phyloP scores from a whole-genome alignment of 2,888 invertebrate genomes.

The Luffia ferchaultella region DNA sequence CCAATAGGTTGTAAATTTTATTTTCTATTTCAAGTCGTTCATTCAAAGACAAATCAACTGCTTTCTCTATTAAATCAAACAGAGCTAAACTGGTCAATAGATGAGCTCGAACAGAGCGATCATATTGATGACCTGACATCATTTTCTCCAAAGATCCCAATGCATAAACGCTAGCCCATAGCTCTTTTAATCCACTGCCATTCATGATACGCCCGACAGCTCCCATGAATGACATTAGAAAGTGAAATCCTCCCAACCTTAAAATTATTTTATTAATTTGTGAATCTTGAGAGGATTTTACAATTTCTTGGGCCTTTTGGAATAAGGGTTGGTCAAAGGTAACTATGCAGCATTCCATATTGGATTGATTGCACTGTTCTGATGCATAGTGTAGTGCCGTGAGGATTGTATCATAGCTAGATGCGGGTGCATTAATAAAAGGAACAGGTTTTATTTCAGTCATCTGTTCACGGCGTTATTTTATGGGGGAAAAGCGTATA shows the following conservation, averaged over 20 bases:
- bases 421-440: conserved; percentile 13
- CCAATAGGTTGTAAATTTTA: not conserved
- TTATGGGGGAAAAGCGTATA: no score
- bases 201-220: no score
- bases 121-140: not conserved
- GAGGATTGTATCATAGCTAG: conserved; percentile 17
- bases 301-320: conserved; percentile 13
- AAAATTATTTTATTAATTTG: no score
- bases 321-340: conserved; percentile 17
- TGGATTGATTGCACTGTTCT: conserved; percentile 1
- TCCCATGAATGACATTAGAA: no score
- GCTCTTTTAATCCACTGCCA: no score
- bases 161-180: not conserved
- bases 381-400: conserved; percentile 13
- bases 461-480: not conserved
- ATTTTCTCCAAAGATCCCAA: not conserved
- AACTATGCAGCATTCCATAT: conserved; percentile 13
- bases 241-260: no score
- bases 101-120: not conserved
- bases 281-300: not conserved
- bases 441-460: conserved; percentile 1
- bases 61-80: not conserved
- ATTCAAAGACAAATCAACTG: not conserved
- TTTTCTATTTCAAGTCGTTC: not conserved
- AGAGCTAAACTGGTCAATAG: not conserved